Conservation (phyloP, 2,113 vertebrate species). For the Sorex fumeus region DNA sequence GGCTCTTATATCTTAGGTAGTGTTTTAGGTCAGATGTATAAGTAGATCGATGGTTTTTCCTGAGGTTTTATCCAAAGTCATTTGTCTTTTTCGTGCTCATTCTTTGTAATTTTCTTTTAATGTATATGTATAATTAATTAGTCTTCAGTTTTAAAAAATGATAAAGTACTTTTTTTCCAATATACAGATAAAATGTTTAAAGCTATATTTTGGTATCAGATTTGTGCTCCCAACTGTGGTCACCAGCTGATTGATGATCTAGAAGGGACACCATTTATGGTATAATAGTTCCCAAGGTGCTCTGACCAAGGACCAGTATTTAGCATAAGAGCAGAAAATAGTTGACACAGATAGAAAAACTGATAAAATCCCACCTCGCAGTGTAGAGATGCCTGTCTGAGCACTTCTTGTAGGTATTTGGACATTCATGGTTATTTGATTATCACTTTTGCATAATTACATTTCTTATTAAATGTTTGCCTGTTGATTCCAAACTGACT, state of each 20-base stretch:
- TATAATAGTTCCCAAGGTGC: neutral
- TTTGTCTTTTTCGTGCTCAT: neutral
- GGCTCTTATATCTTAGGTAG: neutral
- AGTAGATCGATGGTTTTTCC: constrained; percentile 48
- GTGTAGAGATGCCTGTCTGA: too few relatives aligned
- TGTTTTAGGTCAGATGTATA: neutral
- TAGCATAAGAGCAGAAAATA: neutral
- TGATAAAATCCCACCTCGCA: too few relatives aligned
- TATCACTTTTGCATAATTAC: too few relatives aligned
- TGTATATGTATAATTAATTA: neutral
- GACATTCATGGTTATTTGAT: too few relatives aligned
- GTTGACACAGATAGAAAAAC: neutral
- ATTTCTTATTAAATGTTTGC: too few relatives aligned
- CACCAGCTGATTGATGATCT: neutral
- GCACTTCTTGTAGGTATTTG: too few relatives aligned
- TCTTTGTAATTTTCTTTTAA: constrained; percentile 8
- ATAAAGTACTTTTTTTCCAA: too few relatives aligned
- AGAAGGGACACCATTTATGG: neutral
- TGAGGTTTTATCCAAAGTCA: neutral
- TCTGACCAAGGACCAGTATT: neutral
- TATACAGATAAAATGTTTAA: neutral
- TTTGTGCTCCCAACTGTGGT: neutral
- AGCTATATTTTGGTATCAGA: neutral
- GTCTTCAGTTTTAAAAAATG: neutral
- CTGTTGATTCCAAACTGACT: too few relatives aligned